Evolutionary conservation across 2,113 vertebrate species (phyloP).

Genomic region (Indicator maculatus): DNA sequence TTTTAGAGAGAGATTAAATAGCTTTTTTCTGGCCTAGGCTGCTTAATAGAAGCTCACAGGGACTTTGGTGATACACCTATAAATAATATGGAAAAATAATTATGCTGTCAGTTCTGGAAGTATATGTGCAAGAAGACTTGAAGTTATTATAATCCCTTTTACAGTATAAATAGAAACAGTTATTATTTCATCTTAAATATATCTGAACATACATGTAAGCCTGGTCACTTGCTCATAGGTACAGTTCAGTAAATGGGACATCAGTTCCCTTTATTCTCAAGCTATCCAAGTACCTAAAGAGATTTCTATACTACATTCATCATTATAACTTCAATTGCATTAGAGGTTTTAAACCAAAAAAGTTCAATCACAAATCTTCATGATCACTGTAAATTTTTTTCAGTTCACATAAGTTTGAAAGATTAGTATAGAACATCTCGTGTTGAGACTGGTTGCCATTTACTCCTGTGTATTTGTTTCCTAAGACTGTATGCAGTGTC

Average conservation of each 20-base stretch:
- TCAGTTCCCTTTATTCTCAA: no score
- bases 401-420: not conserved
- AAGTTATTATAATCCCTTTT: not conserved
- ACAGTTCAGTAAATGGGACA: not conserved
- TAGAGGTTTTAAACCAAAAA: no score
- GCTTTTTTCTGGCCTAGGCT: not conserved
- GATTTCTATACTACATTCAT: no score
- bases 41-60: conserved; percentile 1
- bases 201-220: not conserved
- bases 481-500: not conserved
- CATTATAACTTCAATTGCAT: no score
- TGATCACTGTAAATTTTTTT: not conserved
- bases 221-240: not conserved
- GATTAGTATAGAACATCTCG: not conserved
- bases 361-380: no score
- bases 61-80: not conserved
- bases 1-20: conserved; percentile 6
- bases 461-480: not conserved
- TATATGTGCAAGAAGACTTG: not conserved
- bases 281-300: no score
- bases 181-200: no score
- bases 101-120: not conserved
- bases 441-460: not conserved
- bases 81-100: not conserved
- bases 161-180: no score